These are phyloP conservation scores for Hypothenemus hampei DNA, from an alignment of 1,140 invertebrate genomes.

Conservation along the genomic window DNA sequence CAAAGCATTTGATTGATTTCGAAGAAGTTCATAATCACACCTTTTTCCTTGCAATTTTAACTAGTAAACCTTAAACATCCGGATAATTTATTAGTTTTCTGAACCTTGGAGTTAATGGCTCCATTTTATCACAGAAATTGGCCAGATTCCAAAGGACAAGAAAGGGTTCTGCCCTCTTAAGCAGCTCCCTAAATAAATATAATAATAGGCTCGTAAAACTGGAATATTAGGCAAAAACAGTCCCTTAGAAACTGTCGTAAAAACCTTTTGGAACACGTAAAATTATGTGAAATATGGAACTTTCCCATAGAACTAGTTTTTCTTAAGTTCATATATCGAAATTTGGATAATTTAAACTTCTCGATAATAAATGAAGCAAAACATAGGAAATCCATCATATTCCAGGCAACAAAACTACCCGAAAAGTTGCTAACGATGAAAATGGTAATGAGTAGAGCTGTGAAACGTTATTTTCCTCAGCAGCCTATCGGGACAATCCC, in stretches of 20 bases:
- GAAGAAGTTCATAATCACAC: no score
- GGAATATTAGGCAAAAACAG: no score
- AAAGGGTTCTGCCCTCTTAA: no score
- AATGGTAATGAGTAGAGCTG: no score
- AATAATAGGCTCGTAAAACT: constrained; percentile 19
- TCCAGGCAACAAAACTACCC: constrained; percentile 23
- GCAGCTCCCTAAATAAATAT: constrained; percentile 16
- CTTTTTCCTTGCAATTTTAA: no score
- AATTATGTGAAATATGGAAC: constrained; percentile 1
- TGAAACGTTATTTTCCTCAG: no score
- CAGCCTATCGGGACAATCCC: no score
- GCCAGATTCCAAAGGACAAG: constrained; percentile 23
- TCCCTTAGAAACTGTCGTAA: constrained; percentile 9
- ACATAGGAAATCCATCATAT: constrained; percentile 19
- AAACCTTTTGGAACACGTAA: not conserved
- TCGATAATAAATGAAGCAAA: constrained; percentile 20
- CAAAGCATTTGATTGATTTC: no score
- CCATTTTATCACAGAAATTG: constrained; percentile 27
- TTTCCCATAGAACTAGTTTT: not conserved
- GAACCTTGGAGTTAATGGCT: constrained; percentile 23
- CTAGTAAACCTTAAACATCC: no score
- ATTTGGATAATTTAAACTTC: not conserved
- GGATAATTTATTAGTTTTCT: constrained; percentile 27
- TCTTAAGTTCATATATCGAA: not conserved
- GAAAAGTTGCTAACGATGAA: constrained; percentile 23